Percentiles rank a stretch among this genome's conserved stretches.
Conservation (phyloP, 2,888 invertebrate genomes). For the Macrophya annulata region DNA sequence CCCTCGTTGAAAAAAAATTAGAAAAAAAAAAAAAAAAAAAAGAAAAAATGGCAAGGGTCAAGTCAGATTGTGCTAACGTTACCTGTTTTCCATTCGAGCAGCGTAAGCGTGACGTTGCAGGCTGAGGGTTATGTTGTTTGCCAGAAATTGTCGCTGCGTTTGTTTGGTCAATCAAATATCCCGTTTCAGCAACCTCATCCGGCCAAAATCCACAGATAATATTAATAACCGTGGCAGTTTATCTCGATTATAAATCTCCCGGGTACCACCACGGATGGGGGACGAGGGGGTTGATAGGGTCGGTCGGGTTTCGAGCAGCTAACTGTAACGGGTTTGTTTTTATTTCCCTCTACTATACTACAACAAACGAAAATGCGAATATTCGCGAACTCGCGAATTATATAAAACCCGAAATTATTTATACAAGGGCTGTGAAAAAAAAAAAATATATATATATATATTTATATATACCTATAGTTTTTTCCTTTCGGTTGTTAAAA, state of each 20-base stretch:
- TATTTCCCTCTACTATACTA: neutral
- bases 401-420: conserved; percentile 10
- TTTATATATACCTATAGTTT: no score
- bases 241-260: conserved; percentile 45
- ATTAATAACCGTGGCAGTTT: conserved; percentile 30
- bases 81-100: conserved; percentile 16
- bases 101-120: conserved; percentile 4
- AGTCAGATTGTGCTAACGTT: neutral
- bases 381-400: neutral
- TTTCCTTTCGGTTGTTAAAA: neutral
- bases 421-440: neutral
- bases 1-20: neutral
- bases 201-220: conserved; percentile 38
- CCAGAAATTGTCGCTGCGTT: conserved; percentile 11
- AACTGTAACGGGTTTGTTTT: conserved; percentile 38
- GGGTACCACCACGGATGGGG: neutral
- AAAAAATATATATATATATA: neutral
- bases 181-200: conserved; percentile 27
- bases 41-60: neutral
- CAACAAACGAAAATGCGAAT: neutral
- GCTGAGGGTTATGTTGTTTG: conserved; percentile 23
- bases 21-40: neutral
- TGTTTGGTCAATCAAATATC: conserved; percentile 44
- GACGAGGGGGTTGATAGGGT: neutral
- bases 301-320: neutral